Percentiles rank a stretch among this genome's conserved stretches.
These are phyloP conservation scores for Tineola bisselliella DNA, from an alignment of 2,888 invertebrate species.

Conservation along the genomic window DNA sequence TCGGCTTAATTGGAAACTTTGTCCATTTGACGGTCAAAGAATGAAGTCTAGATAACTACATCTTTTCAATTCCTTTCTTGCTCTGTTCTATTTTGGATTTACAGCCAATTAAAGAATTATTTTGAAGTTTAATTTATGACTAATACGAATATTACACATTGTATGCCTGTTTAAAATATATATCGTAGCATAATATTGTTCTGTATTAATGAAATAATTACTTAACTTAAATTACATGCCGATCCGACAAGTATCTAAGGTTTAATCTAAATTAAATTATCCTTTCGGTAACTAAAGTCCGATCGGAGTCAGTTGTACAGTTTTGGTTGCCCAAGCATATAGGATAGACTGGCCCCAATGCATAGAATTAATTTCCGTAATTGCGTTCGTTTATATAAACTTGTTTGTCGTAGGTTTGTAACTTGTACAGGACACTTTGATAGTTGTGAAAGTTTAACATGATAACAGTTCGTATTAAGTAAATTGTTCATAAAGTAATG, in stretches of 20 bases:
- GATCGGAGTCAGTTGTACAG: background rate
- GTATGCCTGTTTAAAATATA: too few relatives aligned
- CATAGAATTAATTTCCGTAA: constrained; percentile 12
- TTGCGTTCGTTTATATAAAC: constrained; percentile 9
- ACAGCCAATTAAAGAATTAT: background rate
- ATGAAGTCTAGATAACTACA: constrained; percentile 1
- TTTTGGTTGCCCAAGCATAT: constrained; percentile 7
- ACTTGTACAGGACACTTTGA: background rate
- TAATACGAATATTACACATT: background rate
- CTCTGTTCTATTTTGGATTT: background rate
- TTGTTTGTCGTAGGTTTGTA: background rate
- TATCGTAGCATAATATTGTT: too few relatives aligned
- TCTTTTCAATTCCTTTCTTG: background rate
- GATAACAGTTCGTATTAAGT: too few relatives aligned
- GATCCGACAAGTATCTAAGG: constrained; percentile 17
- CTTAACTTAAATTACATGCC: background rate
- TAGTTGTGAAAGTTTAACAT: background rate
- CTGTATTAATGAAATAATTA: too few relatives aligned
- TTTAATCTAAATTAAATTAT: constrained; percentile 21
- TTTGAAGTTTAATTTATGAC: background rate
- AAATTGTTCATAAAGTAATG: too few relatives aligned
- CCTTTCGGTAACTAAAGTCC: background rate
- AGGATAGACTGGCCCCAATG: constrained; percentile 9
- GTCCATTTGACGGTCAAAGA: constrained; percentile 26
- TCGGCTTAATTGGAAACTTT: constrained; percentile 24